Base-by-base conservation (phyloP, 2,888 invertebrate genomes). In the Hypselothyrea guttata region DNA sequence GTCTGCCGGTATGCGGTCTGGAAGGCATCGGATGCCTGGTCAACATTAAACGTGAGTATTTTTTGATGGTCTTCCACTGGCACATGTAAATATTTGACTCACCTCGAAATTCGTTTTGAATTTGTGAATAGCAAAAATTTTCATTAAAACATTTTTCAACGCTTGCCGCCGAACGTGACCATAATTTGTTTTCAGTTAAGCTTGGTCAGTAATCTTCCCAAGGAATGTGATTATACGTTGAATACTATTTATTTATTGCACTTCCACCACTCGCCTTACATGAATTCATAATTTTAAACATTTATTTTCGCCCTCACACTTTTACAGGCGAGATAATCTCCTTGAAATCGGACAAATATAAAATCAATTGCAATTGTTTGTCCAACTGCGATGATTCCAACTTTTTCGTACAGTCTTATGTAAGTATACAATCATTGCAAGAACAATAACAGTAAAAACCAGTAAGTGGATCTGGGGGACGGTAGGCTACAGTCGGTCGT, bases 311-410 rank as follows among this genome's bases (percentile, higher is more conserved):
- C 12, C 11, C n/a, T 15, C 8, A 7, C 22, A 7, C 16, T 12
- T 3, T 15, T 4, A 22, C 85, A 93, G 93, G 92, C 49, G 91
- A 91, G 71, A 90, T 92, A 44, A 92, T 91, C 66, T 91, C 91
- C 31, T 82, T 93, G 5, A 91, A 91, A 75, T 90, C 90, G 34
- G 88, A 86, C 16, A 91, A 89, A 13, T 90, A 91, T 71, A 92
- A 92, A 79, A 91, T 92, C 46, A 90, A 92, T 72, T 95, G 95
- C 78, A 91, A 91, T 28, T 95, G 95, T 78, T 89, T 92, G 52
- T 92, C 94, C 8, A 92, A 94, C 65, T 95, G 94, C 73, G 93
- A 94, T 72, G 94, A 94, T 74, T 93, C 93, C 0, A 94, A 93
- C 83, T 94, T 93, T 72, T 91, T 93, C 7, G 90, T 94, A 8